These are phyloP conservation scores for Hassar affinis DNA, from an alignment of 2,113 vertebrate species.

Conservation along the genomic window DNA sequence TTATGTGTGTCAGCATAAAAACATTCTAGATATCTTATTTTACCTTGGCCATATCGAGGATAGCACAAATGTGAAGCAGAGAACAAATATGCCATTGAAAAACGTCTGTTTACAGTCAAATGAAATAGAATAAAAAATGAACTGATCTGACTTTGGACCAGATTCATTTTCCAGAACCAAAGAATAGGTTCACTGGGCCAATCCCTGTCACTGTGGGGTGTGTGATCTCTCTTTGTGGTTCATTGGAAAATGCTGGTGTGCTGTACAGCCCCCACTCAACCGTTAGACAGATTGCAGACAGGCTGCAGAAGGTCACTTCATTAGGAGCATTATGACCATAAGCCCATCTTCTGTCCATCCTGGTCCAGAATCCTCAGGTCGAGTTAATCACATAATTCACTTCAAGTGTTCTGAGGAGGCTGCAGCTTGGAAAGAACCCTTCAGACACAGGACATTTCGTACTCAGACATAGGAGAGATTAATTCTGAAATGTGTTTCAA, in stretches of 20 bases:
- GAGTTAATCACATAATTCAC: conserved; percentile 96
- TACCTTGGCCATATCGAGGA: neutral
- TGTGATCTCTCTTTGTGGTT: conserved; percentile 97
- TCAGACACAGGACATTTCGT: conserved; percentile 86
- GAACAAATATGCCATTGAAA: neutral
- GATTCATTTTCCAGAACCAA: conserved; percentile 77
- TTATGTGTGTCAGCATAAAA: neutral
- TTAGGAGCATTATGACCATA: conserved; percentile 89
- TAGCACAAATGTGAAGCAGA: neutral
- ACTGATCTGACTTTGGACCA: conserved; percentile 54
- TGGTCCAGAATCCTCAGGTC: conserved; percentile 93
- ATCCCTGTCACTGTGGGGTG: conserved; percentile 86
- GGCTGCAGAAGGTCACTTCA: conserved; percentile 97
- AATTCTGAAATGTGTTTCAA: conserved; percentile 78
- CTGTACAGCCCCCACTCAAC: conserved; percentile 88
- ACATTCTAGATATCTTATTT: neutral
- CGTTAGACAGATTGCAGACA: conserved; percentile 97
- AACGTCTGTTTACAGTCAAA: neutral
- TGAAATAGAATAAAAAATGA: conserved; percentile 20
- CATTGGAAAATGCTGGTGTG: conserved; percentile 95
- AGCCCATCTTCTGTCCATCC: conserved; percentile 87
- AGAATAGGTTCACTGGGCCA: conserved; percentile 95
- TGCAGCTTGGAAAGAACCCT: conserved; percentile 84
- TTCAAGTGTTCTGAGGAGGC: conserved; percentile 88
- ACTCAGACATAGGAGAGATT: conserved; percentile 75